Evolutionary conservation across 2,797 vertebrate species (phyloP).

Genomic region (Staurois parvus): DNA sequence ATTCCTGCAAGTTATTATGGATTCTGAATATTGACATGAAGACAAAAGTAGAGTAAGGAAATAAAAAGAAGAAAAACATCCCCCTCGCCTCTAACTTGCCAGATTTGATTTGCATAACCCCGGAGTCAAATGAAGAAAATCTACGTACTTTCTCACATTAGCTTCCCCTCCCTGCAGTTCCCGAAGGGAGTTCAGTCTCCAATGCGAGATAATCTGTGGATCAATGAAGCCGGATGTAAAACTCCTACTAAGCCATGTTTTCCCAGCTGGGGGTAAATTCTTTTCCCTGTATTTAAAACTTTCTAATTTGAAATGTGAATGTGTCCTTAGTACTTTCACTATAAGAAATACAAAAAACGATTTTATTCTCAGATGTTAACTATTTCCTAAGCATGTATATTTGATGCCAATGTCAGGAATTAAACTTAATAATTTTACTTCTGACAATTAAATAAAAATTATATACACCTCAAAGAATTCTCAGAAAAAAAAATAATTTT

Average conservation of each 20-base stretch:
- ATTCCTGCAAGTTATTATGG: constrained; percentile 59
- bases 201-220: constrained; percentile 94
- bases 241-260: constrained; percentile 91
- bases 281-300: constrained; percentile 86
- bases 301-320: constrained; percentile 83
- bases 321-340: constrained; percentile 73
- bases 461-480: no score
- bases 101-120: constrained; percentile 74
- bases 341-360: constrained; percentile 70
- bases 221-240: constrained; percentile 95
- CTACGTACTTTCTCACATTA: constrained; percentile 84
- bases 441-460: no score
- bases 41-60: constrained; percentile 30
- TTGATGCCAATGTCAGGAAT: no score
- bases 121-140: constrained; percentile 77
- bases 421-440: no score
- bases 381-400: background rate
- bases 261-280: constrained; percentile 94
- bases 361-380: constrained; percentile 58
- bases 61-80: constrained; percentile 66
- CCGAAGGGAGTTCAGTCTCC: constrained; percentile 82
- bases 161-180: constrained; percentile 78
- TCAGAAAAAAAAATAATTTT: no score
- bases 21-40: constrained; percentile 63
- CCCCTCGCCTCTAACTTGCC: constrained; percentile 68